Conservation (phyloP, 2,797 vertebrate genomes). For the Ptychadena robeensis region DNA sequence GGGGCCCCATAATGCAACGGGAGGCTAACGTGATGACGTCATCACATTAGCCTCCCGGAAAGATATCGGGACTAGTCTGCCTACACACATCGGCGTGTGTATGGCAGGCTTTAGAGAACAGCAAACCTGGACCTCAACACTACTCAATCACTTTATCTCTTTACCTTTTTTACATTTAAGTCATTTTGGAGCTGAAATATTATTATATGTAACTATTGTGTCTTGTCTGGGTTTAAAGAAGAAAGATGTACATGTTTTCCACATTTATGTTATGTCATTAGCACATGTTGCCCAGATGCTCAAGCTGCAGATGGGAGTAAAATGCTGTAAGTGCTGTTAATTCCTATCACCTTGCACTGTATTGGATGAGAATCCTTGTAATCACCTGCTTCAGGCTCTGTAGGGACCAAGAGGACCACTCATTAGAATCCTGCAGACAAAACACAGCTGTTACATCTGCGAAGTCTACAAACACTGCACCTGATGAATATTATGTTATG, state of each 20-base stretch:
- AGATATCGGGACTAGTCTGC: too few relatives aligned
- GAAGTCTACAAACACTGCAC: slow-evolving; percentile 54
- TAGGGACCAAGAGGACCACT: slow-evolving; percentile 38
- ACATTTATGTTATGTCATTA: slow-evolving; percentile 41
- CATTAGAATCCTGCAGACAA: slow-evolving; percentile 49
- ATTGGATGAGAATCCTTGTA: slow-evolving; percentile 21
- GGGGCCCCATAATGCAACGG: too few relatives aligned
- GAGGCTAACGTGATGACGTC: too few relatives aligned
- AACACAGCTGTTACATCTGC: slow-evolving; percentile 55
- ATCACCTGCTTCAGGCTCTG: slow-evolving; percentile 50
- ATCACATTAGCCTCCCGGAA: too few relatives aligned
- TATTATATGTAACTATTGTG: not conserved
- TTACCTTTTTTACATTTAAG: not conserved
- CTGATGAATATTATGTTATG: slow-evolving; percentile 49
- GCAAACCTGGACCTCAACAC: too few relatives aligned
- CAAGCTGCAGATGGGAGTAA: not conserved
- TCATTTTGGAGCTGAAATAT: not conserved
- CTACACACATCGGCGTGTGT: too few relatives aligned
- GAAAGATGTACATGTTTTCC: not conserved
- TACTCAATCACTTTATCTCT: not conserved
- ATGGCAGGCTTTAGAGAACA: too few relatives aligned
- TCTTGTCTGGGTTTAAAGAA: not conserved
- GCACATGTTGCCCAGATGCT: slow-evolving; percentile 38
- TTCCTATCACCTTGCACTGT: slow-evolving; percentile 32
- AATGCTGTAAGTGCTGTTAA: slow-evolving; percentile 36